These are phyloP conservation scores for Phataginus tricuspis DNA, from an alignment of 2,797 vertebrate genomes.

Conservation along the genomic window DNA sequence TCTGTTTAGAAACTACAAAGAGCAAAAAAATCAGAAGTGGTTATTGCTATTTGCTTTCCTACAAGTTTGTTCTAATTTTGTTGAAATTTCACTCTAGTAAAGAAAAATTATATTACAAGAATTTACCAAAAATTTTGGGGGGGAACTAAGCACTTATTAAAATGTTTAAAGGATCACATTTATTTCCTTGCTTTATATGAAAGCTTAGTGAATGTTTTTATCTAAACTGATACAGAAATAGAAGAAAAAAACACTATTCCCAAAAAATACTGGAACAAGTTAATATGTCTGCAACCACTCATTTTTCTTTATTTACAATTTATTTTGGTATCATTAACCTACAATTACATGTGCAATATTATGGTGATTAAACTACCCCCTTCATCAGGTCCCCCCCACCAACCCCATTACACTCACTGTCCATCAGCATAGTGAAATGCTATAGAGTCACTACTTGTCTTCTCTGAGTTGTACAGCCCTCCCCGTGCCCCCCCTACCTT, in stretches of 20 bases:
- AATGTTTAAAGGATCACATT: not conserved
- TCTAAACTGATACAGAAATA: not conserved
- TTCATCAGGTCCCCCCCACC: too few relatives aligned
- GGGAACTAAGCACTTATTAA: not conserved
- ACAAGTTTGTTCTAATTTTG: slow-evolving; percentile 15
- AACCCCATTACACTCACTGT: too few relatives aligned
- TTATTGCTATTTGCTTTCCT: not conserved
- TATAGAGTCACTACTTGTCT: too few relatives aligned
- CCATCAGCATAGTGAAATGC: too few relatives aligned
- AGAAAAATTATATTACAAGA: not conserved
- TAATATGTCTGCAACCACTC: not conserved
- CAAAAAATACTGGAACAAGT: not conserved
- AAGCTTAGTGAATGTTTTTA: not conserved
- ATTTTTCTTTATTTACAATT: too few relatives aligned
- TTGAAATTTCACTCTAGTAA: not conserved
- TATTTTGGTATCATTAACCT: too few relatives aligned
- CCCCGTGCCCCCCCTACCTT: too few relatives aligned
- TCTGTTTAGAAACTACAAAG: not conserved
- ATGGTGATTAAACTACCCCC: too few relatives aligned
- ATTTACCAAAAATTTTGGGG: not conserved
- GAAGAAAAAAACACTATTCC: not conserved
- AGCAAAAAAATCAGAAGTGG: not conserved
- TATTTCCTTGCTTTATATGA: not conserved
- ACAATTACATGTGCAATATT: too few relatives aligned
- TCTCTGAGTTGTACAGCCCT: too few relatives aligned